Evolutionary conservation across 2,797 vertebrate species (phyloP).

Genomic region (Mormyrus hasselquistii): DNA sequence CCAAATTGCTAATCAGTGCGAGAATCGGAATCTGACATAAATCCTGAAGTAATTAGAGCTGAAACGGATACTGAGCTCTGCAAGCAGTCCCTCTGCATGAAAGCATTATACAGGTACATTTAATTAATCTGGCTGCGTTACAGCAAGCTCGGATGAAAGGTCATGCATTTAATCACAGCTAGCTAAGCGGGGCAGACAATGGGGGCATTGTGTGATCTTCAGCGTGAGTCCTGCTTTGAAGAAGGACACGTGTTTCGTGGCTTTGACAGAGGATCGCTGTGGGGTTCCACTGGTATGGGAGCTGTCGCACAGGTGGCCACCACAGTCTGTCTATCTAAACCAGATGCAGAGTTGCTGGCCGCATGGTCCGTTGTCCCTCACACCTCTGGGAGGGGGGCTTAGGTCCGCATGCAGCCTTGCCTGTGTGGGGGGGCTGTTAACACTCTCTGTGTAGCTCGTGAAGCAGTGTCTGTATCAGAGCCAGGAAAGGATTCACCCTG

Average conservation of each 20-base stretch:
- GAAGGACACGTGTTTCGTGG: background rate
- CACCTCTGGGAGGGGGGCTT: background rate
- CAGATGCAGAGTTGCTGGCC: background rate
- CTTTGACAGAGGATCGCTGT: background rate
- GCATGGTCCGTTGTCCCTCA: background rate
- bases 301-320: background rate
- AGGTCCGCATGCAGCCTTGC: background rate
- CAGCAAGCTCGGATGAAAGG: slow-evolving; percentile 4
- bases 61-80: background rate
- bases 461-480: background rate
- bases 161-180: slow-evolving; percentile 8
- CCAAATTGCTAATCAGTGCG: slow-evolving; percentile 3
- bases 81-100: background rate
- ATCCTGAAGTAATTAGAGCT: slow-evolving; percentile 12
- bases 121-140: slow-evolving; percentile 7
- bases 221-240: slow-evolving; percentile 9
- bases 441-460: background rate
- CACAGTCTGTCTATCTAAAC: background rate
- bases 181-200: background rate
- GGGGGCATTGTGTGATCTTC: slow-evolving; percentile 6
- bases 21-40: slow-evolving; percentile 13
- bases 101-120: slow-evolving; percentile 3
- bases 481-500: background rate
- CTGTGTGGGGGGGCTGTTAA: background rate
- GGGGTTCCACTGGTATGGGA: background rate